Base-by-base conservation (phyloP, 2,797 vertebrate genomes). In the Amblyopsis hoosieri region DNA sequence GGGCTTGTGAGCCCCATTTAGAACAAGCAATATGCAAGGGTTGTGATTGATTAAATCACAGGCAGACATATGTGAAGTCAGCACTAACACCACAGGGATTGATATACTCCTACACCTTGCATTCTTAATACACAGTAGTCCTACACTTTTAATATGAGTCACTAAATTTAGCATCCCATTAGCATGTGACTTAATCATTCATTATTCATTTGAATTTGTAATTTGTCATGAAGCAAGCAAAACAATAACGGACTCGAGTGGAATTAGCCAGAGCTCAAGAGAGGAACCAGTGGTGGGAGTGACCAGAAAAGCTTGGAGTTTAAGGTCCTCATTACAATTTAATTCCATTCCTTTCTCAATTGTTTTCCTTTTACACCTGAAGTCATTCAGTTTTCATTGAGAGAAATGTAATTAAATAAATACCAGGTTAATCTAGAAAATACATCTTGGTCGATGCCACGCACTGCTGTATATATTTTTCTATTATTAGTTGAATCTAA, bases 21-120 rank as follows among this genome's bases (percentile, higher is more conserved):
- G 67, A 78, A 75, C 62, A 69, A 80, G 74, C 71, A 72, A 69
- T 68, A 78, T 66, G 66, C 60, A 66, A 67, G 3, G 58, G 79
- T 64, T 47, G 45, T 83, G 78, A 88, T 80, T 79, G 82, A 87
- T 85, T 77, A 78, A 81, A 88, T 89, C 80, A 82, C 51, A 19
- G 67, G 71, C 73, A 78, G 81, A 89, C 83, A 85, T 85, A 84
- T 84, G 76, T 86, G 75, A 84, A 88, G 82, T 81, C 81, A 86
- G 84, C 79, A 67, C 74, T 68, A 76, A 83, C 62, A 73, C 78
- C 61, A 51, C 19, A 0, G 73, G 78, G 82, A 79, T 76, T 66
- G 57, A 81, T 81, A 78, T 60, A 76, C 54, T 73, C 79, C 51
- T 76, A 77, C 23, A 84, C 70, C 64, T 64, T 63, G 74, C 64